Base-by-base conservation (phyloP, 2,888 invertebrate genomes). In the Plemyria rubiginata region DNA sequence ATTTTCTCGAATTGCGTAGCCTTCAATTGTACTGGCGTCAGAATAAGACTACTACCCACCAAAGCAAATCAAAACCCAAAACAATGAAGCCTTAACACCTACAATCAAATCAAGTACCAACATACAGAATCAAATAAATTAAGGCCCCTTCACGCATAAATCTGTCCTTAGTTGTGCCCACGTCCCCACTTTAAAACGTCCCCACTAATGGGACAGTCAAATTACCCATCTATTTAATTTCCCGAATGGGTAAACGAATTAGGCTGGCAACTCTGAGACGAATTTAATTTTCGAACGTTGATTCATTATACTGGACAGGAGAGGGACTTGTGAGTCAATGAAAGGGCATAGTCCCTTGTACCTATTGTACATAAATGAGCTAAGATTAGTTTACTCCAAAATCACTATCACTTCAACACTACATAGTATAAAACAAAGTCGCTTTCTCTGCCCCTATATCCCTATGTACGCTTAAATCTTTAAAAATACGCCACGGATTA, bases 161-260 rank as follows among this genome's bases (percentile, higher is more conserved):
- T 90, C 85, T 81, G 82, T 78, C 81, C 80, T 80, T 79, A 82
- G 79, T 76, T 75, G 77, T 73, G 81, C 81, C 86, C 84, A 83
- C 83, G 84, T 80, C 79, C 78, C 79, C 78, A 74, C 75, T 80
- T 77, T 80, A 79, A 82, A 79, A 60, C 77, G 75, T 77, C 79
- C 76, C 80, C 81, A 81, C 86, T 89, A 90, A 91, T 89, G 86
- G 91, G 88, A 84, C 84, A 82, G 87, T 85, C 82, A 89, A 90
- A 91, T 90, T 90, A 90, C 89, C 90, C 88, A 90, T 90, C 90
- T 91, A 92, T 92, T 91, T 91, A 91, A 92, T 92, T 91, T 90
- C 85, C 85, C 88, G 86, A 88, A 90, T 86, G 88, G 85, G 85
- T 91, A 92, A 92, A 88, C 87, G 88, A 89, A 91, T 92, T 88